Percentiles rank a stretch among this genome's conserved stretches.
phyloP scores from a whole-genome alignment of 2,113 vertebrate species.

The Micromys minutus region DNA sequence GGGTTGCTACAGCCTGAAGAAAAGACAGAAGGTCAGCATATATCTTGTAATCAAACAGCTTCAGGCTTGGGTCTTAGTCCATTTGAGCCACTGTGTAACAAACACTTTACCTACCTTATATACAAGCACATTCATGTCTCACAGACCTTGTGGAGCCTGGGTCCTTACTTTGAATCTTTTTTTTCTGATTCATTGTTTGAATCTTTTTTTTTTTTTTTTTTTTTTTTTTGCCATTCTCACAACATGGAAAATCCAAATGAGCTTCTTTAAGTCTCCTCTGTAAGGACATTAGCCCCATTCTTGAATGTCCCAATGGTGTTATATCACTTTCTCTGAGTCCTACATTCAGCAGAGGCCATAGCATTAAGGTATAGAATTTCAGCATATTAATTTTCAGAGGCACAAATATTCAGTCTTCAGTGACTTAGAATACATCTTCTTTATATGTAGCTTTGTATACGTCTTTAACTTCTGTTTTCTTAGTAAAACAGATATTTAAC shows the following conservation, averaged over 20 bases:
- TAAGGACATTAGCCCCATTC: neutral
- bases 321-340: fast-evolving
- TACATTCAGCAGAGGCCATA: neutral
- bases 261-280: neutral
- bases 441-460: neutral
- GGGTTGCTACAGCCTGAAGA: neutral
- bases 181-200: neutral
- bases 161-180: too few species aligned
- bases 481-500: neutral
- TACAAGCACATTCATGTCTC: neutral
- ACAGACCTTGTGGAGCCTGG: neutral
- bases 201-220: too few species aligned
- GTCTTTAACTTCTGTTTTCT: neutral
- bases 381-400: neutral
- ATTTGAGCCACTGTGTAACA: neutral
- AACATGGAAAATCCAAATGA: neutral
- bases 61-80: neutral
- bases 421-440: neutral
- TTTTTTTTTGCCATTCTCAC: neutral
- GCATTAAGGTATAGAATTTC: neutral
- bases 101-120: neutral
- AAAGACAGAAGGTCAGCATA: neutral
- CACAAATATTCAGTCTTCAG: neutral
- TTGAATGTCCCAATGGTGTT: too few species aligned
- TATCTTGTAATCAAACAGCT: neutral